Base-by-base conservation (phyloP, 2,797 vertebrate genomes). In the Enteromius thamalakanensis region DNA sequence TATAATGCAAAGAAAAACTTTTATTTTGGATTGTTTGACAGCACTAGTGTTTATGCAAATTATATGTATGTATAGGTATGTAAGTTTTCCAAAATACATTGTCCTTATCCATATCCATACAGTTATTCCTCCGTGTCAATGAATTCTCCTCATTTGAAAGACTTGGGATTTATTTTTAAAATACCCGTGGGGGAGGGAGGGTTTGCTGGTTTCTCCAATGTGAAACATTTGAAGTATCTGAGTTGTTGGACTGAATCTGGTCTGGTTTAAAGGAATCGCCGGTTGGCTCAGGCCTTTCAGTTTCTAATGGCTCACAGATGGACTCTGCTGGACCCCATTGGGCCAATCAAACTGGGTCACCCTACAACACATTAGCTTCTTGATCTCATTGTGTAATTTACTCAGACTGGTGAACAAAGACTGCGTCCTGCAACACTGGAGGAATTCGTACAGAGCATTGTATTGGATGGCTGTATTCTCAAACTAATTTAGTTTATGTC, bases 191-290 rank as follows among this genome's bases (percentile, higher is more conserved):
- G 90, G 55, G n/a, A 90, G 88, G 91, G 90, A 90, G 88, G 91
- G 90, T 87, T 91, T 89, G 90, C 79, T 90, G 85, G 90, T 94
- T 92, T 90, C 88, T 86, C 91, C 89, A 92, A 93, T 93, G 90
- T 91, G 88, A 93, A 94, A 91, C 91, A 94, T 94, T 93, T 93
- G 91, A 94, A 93, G 92, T 92, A 92, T 92, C 90, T 80, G 80
- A 90, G 65, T 88, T 89, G 77, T 79, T 62, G 77, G 67, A 68
- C 82, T 67, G 58, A 88, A 88, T 92, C 91, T 94, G 93, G 90
- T 93, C 90, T 90, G 87, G 90, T 93, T 95, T 93, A 94, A 87
- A 94, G 92, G 89, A 92, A 90, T 77, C 87, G 87, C 77, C 89
- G 86, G 88, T 91, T 94, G 90, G 92, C 94, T 93, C 91, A 86